These are phyloP conservation scores for Gastrophryne carolinensis DNA, from an alignment of 2,797 vertebrate genomes.

Conservation along the genomic window DNA sequence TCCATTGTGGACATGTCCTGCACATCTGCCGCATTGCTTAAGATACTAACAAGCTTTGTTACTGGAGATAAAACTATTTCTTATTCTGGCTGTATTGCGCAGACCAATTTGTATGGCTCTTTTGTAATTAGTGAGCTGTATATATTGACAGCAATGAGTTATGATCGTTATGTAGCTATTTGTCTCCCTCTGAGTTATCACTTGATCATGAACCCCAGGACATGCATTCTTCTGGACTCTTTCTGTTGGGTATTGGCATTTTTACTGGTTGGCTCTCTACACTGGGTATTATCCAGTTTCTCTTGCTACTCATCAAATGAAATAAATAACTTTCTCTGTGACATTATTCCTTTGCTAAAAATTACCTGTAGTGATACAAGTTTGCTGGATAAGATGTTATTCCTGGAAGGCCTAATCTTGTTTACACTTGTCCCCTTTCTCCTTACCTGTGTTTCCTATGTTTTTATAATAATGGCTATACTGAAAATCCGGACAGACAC, in stretches of 20 bases:
- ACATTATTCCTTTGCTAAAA: background rate
- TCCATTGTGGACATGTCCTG: background rate
- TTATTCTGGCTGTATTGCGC: background rate
- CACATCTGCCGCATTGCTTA: background rate
- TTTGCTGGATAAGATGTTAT: background rate
- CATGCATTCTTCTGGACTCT: background rate
- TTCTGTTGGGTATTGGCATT: background rate
- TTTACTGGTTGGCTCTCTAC: background rate
- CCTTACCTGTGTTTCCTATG: background rate
- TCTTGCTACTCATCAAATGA: conserved; percentile 1
- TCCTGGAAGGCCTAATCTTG: background rate
- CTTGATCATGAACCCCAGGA: background rate
- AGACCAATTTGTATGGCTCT: background rate
- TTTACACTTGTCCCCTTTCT: background rate
- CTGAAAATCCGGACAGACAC: background rate
- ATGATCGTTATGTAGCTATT: conserved; percentile 10
- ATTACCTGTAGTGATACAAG: background rate
- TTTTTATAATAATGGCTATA: conserved; percentile 5
- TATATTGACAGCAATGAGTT: conserved; percentile 19
- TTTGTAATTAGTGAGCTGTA: background rate
- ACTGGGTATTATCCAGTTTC: background rate
- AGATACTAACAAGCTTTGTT: background rate
- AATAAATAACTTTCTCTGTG: conserved; percentile 17
- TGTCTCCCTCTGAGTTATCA: background rate
- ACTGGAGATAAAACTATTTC: background rate